Base-by-base conservation (phyloP, 2,888 invertebrate genomes). In the Metallyticus violacea region DNA sequence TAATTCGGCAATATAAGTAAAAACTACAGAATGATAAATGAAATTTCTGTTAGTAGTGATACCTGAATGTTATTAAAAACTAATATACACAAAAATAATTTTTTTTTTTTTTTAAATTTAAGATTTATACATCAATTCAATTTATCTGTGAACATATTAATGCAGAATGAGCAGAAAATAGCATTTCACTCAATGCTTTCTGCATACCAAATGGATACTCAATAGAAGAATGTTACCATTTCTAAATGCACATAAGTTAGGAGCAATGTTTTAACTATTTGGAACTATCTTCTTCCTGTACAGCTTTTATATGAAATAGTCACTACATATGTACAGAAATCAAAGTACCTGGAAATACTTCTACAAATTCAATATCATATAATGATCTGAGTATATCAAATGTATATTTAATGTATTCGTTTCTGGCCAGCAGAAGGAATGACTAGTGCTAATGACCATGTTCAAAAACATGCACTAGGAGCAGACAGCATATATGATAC, bases 351-450 rank as follows among this genome's bases (percentile, higher is more conserved):
- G 9, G 40, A 9, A 62, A 62, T 15, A 7, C 2, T 62, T 62
- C 6, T 62, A 62, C 22, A 62, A 15, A 62, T 62, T 62, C 22
- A 62, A 62, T 62, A 2, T 62, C 40, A 62, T 62, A 15, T 62
- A 62, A 9, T 62, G 40, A 62, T 62, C 40, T 62, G 40, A 15
- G 9, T 62, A 15, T 62, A 62, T 62, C 40, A 62, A 62, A 82
- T 22, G 22, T 62, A 15, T 62, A 62, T 62, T 22, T 15, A 62
- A 82, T 22, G 22, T 40, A 76, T 82, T 76, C 22, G 6, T 83
- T 77, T 83, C 83, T 83, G 83, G 29, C 83, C 83, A 83, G 83
- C 83, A 83, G 83, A 83, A 83, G 82, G 76, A 76, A 76, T 82
- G 2, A 26, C 15, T 62, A 26, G 26, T 40, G 1, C 7, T 25